Evolutionary conservation across 2,888 invertebrate species (phyloP), one percentile per base, ranked within the genome.

Genomic region (Rhagophthalmus giganteus): DNA sequence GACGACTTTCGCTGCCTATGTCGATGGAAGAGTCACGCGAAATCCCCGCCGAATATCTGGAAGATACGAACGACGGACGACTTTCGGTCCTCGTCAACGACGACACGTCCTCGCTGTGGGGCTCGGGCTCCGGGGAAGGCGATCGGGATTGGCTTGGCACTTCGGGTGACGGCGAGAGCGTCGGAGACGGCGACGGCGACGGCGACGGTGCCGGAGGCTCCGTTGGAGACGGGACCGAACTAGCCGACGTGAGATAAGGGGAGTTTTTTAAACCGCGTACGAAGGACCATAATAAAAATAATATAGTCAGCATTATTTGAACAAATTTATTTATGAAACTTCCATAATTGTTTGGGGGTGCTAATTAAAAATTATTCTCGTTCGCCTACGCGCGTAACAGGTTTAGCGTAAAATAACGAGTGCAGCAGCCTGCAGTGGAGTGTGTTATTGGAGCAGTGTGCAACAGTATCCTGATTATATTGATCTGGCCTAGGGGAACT

Each of bases 201-300:
- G 69, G 78, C 77, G 69, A 78, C 77, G 60, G 77, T 20, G 55
- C 53, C 32, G 59, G 54, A 5, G 61, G 48, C 7, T 56, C 54
- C 2, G 37, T 14, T 5, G 15, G 14, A 10, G 16, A 28, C n/a
- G 30, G 38, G 15, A 48, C 15, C 6, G 46, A 14, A 13, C 39
- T 20, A 12, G 40, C 27, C 25, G 51, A 38, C 28, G 55, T 35
- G 38, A 57, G 51, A 33, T 39, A 59, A 27, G 50, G 66, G 57
- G 54, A 63, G 52, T 69, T 70, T 61, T 66, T 73, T 35, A 83
- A 75, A 74, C 80, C 81, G 71, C 82, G 81, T 69, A 81, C 79
- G 61, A 79, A 78, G 67, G 81, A 79, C 83, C 82, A 83, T 75
- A 81, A 74, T 74, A 82, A 78, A 68, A 82, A 80, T 66, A 83